Conservation (phyloP, 1,140 invertebrate species). For the Drosophila pallidifrons region DNA sequence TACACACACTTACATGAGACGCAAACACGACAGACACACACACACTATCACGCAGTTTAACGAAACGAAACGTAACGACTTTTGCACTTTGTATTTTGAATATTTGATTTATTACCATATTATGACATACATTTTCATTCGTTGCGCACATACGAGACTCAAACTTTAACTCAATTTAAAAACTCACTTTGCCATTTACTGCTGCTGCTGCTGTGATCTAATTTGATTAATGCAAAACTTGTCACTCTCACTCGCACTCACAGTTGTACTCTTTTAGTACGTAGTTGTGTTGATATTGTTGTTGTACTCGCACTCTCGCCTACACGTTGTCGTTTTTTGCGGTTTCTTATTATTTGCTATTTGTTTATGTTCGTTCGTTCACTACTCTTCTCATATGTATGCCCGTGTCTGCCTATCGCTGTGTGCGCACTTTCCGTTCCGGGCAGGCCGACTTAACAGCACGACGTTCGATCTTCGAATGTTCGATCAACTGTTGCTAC, state of each 20-base stretch:
- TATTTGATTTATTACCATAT: conserved; percentile 74
- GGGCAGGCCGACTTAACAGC: conserved; percentile 71
- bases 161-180: conserved; percentile 44
- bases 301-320: conserved; percentile 46
- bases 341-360: conserved; percentile 66
- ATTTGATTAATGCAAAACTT: conserved; percentile 82
- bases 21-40: not conserved
- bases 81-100: conserved; percentile 70
- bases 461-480: conserved; percentile 75
- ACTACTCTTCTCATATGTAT: conserved; percentile 14
- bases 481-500: conserved; percentile 57
- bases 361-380: conserved; percentile 73
- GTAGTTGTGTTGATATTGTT: not conserved
- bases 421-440: conserved; percentile 48
- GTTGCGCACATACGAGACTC: conserved; percentile 24
- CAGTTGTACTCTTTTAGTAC: conserved; percentile 25
- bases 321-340: conserved; percentile 60
- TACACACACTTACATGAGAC: not conserved
- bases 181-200: conserved; percentile 48
- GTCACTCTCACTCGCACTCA: conserved; percentile 47
- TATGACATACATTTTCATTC: conserved; percentile 68
- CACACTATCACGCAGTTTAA: conserved; percentile 6
- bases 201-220: conserved; percentile 63
- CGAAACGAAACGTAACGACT: conserved; percentile 26
- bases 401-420: conserved; percentile 41